These are phyloP conservation scores for Goniozus legneri DNA, from an alignment of 1,140 invertebrate species.

Conservation along the genomic window DNA sequence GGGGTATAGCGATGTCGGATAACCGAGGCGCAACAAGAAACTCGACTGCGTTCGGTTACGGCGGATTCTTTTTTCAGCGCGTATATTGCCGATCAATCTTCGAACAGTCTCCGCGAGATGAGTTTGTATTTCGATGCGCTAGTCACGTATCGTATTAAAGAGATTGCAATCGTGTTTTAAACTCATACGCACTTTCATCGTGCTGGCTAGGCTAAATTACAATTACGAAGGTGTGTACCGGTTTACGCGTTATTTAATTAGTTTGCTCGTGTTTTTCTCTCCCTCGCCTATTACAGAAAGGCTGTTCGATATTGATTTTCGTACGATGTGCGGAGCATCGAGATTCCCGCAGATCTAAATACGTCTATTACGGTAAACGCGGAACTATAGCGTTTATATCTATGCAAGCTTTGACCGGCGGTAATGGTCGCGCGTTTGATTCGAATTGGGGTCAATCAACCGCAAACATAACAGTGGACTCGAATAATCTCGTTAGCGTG, in stretches of 20 bases:
- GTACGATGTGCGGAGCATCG: too few relatives aligned
- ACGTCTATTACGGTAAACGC: too few relatives aligned
- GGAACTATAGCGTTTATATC: too few relatives aligned
- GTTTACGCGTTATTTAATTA: conserved; percentile 24
- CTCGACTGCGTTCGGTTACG: too few relatives aligned
- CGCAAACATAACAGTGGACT: background rate
- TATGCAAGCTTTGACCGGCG: too few relatives aligned
- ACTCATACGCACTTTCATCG: conserved; percentile 4
- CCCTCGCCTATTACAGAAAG: too few relatives aligned
- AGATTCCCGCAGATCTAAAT: too few relatives aligned
- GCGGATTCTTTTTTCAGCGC: too few relatives aligned
- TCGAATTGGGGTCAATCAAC: background rate
- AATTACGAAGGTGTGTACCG: background rate
- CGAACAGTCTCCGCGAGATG: background rate
- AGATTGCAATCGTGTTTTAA: conserved; percentile 11
- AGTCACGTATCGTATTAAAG: conserved; percentile 22
- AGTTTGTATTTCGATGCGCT: background rate
- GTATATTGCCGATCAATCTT: background rate
- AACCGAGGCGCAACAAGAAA: background rate
- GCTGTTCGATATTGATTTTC: too few relatives aligned
- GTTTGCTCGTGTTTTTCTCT: background rate
- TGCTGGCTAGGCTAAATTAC: conserved; percentile 11
- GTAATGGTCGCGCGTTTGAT: background rate
- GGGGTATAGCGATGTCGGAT: background rate
- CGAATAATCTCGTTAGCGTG: too few relatives aligned